Evolutionary conservation across 2,888 invertebrate genomes (phyloP).

Genomic region (Minunthozetes semirufus): DNA sequence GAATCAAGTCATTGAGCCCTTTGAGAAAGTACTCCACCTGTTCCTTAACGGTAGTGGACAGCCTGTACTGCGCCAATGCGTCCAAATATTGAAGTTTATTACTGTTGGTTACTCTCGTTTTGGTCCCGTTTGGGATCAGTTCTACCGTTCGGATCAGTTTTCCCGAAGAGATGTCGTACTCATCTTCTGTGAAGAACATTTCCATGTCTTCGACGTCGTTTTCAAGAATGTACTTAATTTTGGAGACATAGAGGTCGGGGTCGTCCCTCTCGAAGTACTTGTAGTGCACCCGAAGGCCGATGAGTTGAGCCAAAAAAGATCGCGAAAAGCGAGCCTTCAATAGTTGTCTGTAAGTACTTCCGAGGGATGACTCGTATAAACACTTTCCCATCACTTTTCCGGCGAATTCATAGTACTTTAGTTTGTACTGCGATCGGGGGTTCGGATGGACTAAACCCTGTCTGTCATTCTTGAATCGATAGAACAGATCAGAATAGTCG

Average conservation of each 20-base stretch:
- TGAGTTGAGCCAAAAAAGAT: conserved; percentile 87
- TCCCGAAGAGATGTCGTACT: conserved; percentile 66
- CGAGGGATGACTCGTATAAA: conserved; percentile 83
- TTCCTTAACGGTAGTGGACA: conserved; percentile 69
- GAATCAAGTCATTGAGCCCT: conserved; percentile 82
- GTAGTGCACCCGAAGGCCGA: conserved; percentile 84
- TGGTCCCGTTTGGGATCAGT: conserved; percentile 72
- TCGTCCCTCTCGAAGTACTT: conserved; percentile 96
- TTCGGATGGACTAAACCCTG: conserved; percentile 86
- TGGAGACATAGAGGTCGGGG: conserved; percentile 84
- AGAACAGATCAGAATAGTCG: conserved; percentile 62
- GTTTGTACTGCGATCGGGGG: conserved; percentile 60
- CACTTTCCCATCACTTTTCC: conserved; percentile 91
- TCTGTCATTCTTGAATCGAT: conserved; percentile 72
- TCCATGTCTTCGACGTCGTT: conserved; percentile 83
- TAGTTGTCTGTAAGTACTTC: conserved; percentile 77
- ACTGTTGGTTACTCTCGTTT: conserved; percentile 64
- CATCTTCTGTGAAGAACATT: conserved; percentile 79
- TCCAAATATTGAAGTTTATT: conserved; percentile 70
- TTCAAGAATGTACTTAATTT: conserved; percentile 84
- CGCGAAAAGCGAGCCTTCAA: conserved; percentile 83
- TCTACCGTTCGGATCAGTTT: conserved; percentile 68
- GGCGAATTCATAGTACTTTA: conserved; percentile 82
- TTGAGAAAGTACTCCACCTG: conserved; percentile 82
- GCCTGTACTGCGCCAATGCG: conserved; percentile 71